These are phyloP conservation scores for Himalopsyche tibetana DNA, from an alignment of 2,888 invertebrate genomes.

Conservation along the genomic window DNA sequence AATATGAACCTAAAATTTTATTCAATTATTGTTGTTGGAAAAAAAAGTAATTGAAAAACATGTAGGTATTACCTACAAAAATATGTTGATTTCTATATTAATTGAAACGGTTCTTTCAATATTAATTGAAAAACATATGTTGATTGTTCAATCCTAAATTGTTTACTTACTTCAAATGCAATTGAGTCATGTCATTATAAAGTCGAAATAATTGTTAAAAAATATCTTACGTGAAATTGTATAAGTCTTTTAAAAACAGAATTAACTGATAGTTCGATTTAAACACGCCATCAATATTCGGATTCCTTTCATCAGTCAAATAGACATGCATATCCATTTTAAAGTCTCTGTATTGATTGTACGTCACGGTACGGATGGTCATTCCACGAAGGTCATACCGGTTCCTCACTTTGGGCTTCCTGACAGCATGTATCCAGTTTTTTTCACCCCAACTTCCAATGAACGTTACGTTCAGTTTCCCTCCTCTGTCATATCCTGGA, in stretches of 20 bases:
- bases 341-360: conserved; percentile 50
- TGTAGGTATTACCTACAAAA: no score
- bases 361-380: conserved; percentile 57
- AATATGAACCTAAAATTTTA: no score
- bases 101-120: no score
- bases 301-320: conserved; percentile 54
- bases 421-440: conserved; percentile 48
- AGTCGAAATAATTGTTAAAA: not conserved
- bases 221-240: conserved; percentile 64
- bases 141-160: no score
- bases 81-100: no score
- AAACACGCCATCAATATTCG: conserved; percentile 61
- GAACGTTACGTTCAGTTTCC: conserved; percentile 69
- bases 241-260: conserved; percentile 54
- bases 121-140: no score
- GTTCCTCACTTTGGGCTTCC: conserved; percentile 52
- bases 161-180: no score
- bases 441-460: conserved; percentile 60
- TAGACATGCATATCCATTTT: conserved; percentile 51
- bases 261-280: conserved; percentile 62
- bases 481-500: conserved; percentile 69
- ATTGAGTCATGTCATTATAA: no score
- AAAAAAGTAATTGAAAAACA: no score
- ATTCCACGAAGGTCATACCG: conserved; percentile 58
- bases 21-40: no score